A percentile compares a stretch with the other conserved stretches of the same genome.
Conservation (phyloP, 2,113 vertebrate species). For the Henicopernis longicauda region DNA sequence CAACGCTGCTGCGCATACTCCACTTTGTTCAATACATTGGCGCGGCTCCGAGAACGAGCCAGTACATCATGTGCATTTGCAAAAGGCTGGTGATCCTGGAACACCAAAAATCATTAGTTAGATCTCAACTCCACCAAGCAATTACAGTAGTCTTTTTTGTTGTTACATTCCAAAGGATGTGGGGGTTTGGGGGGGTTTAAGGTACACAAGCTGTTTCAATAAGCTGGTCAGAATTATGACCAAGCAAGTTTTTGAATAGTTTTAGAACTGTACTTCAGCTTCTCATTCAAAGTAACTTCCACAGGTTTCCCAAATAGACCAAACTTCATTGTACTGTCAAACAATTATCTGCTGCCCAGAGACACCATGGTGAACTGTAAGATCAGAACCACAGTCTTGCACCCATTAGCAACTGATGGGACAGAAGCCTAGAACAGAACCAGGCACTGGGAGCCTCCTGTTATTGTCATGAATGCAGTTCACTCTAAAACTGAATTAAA, state of each 20-base stretch:
- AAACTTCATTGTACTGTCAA: not conserved
- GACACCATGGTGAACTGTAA: not conserved
- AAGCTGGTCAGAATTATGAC: not conserved
- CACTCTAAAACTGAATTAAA: not conserved
- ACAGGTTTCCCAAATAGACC: not conserved
- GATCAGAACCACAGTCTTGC: not conserved
- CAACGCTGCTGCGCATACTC: slow-evolving; percentile 97
- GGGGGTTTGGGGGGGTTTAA: not conserved
- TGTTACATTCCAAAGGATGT: rapidly evolving
- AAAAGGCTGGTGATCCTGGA: slow-evolving; percentile 94
- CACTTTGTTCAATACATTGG: slow-evolving; percentile 96
- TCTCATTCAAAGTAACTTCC: not conserved
- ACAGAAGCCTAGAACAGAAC: not conserved
- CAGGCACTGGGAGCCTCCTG: not conserved
- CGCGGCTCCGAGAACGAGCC: slow-evolving; percentile 87
- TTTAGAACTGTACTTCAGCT: not conserved
- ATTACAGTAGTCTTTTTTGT: not conserved
- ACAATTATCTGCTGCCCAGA: not conserved
- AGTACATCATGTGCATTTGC: slow-evolving; percentile 94
- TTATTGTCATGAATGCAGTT: not conserved
- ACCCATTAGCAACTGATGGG: not conserved
- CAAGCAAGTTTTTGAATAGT: not conserved
- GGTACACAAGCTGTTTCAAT: not conserved
- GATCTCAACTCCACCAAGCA: not conserved
- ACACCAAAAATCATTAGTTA: not conserved